phyloP scores from a whole-genome alignment of 2,797 vertebrate genomes.

The Sebastes taczanowskii region DNA sequence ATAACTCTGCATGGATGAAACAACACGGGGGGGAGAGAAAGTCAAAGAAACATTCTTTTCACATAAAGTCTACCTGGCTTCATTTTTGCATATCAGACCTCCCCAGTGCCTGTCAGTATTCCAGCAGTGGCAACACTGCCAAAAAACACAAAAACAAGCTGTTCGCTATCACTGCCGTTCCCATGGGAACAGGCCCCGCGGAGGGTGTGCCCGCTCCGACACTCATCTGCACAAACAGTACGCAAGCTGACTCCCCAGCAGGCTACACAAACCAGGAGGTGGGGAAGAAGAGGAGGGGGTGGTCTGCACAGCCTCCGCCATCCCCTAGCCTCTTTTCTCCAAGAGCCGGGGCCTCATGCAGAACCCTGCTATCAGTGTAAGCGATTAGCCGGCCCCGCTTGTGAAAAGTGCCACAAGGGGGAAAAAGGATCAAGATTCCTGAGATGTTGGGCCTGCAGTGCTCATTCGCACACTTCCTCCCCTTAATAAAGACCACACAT shows the following conservation, averaged over 20 bases:
- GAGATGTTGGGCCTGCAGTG: slow-evolving; percentile 67
- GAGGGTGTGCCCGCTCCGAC: slow-evolving; percentile 70
- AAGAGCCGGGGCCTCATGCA: slow-evolving; percentile 38
- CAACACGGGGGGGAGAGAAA: slow-evolving; percentile 38
- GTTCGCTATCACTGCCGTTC: slow-evolving; percentile 73
- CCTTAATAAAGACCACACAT: slow-evolving; percentile 76
- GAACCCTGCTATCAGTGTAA: slow-evolving; percentile 56
- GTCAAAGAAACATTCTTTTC: slow-evolving; percentile 52
- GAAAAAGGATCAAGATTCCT: slow-evolving; percentile 71
- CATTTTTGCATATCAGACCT: slow-evolving; percentile 71
- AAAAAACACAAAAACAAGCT: slow-evolving; percentile 81
- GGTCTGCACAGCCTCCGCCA: background rate
- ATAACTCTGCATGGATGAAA: slow-evolving; percentile 37
- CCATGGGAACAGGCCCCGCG: slow-evolving; percentile 75
- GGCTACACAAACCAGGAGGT: slow-evolving; percentile 22
- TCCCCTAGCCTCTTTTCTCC: slow-evolving; percentile 15
- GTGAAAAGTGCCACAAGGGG: slow-evolving; percentile 67
- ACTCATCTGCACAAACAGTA: slow-evolving; percentile 74
- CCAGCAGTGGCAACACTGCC: slow-evolving; percentile 66
- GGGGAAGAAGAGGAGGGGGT: background rate
- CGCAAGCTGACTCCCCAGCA: slow-evolving; percentile 38
- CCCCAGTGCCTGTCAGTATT: slow-evolving; percentile 70
- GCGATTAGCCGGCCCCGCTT: slow-evolving; percentile 65
- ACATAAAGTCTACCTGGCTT: slow-evolving; percentile 66
- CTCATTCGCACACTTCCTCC: slow-evolving; percentile 76